These are phyloP conservation scores for Beris morrisii DNA, from an alignment of 2,888 invertebrate species.

Conservation along the genomic window DNA sequence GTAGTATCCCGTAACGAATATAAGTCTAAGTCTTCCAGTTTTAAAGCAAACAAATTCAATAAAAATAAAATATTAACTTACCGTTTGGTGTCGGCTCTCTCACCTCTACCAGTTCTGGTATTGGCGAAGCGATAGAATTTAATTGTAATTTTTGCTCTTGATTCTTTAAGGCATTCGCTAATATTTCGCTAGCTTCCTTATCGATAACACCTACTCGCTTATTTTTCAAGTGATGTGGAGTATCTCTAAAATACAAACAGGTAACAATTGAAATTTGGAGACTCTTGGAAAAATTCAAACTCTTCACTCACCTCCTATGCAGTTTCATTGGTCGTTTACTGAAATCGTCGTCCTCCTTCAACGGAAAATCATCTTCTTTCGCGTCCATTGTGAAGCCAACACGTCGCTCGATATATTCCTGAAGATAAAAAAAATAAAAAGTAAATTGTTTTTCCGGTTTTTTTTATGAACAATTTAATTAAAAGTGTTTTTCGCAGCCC, in stretches of 20 bases:
- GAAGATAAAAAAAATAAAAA: slow-evolving; percentile 27
- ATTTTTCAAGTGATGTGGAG: slow-evolving; percentile 98
- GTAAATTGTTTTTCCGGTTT: slow-evolving; percentile 11
- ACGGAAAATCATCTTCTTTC: slow-evolving; percentile 38
- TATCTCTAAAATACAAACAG: slow-evolving; percentile 70
- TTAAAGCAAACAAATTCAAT: not conserved
- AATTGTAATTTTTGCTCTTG: slow-evolving; percentile 47
- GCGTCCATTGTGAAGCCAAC: slow-evolving; percentile 66
- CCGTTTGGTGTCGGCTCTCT: slow-evolving; percentile 42
- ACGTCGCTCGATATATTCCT: slow-evolving; percentile 61
- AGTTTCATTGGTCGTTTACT: slow-evolving; percentile 55
- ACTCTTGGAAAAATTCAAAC: not conserved
- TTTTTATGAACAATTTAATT: not conserved
- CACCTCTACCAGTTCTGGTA: slow-evolving; percentile 45
- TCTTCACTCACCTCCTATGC: slow-evolving; percentile 51
- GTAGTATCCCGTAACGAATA: too few relatives aligned
- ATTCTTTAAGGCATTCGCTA: slow-evolving; percentile 53
- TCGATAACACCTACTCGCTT: slow-evolving; percentile 78
- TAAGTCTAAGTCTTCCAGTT: not conserved
- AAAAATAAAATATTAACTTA: slow-evolving; percentile 11
- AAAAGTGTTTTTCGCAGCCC: slow-evolving; percentile 1
- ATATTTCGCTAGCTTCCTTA: slow-evolving; percentile 71
- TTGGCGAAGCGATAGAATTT: slow-evolving; percentile 50
- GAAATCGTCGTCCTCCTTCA: slow-evolving; percentile 52
- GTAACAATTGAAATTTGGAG: not conserved